Conservation (phyloP, 2,113 vertebrate species). For the Triplophysa dalaica region DNA sequence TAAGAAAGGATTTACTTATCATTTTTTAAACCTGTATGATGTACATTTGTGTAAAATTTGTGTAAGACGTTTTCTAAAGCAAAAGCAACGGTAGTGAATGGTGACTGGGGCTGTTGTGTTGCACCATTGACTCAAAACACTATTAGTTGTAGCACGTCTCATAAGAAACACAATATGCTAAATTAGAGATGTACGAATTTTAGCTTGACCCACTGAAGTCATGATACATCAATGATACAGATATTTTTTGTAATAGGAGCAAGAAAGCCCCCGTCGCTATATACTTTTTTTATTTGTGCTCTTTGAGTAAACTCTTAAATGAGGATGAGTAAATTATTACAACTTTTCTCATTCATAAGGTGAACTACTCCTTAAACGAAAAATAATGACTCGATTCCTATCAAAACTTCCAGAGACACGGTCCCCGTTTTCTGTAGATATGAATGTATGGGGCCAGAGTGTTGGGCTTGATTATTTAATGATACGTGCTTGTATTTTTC, state of each 20-base stretch:
- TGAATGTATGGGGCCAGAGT: constrained; percentile 6
- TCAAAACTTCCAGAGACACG: not conserved
- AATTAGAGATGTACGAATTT: too few relatives aligned
- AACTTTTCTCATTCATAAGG: not conserved
- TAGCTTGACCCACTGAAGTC: not conserved
- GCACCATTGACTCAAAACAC: not conserved
- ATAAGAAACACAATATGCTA: too few relatives aligned
- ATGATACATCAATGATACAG: not conserved
- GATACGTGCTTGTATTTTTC: not conserved
- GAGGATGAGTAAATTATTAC: not conserved
- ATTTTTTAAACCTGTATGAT: not conserved
- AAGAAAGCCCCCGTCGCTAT: too few relatives aligned
- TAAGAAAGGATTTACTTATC: not conserved
- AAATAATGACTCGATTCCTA: not conserved
- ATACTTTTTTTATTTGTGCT: not conserved
- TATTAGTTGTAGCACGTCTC: not conserved
- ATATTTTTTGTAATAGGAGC: too few relatives aligned
- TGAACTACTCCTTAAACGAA: not conserved
- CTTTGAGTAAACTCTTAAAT: not conserved
- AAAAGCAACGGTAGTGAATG: too few relatives aligned
- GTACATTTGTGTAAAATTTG: not conserved
- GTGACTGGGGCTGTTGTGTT: too few relatives aligned
- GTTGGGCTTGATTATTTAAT: not conserved
- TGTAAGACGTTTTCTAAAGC: too few relatives aligned
- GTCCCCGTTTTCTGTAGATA: too few relatives aligned